A percentile compares a stretch with the other conserved stretches of the same genome.
phyloP scores from a whole-genome alignment of 2,113 vertebrate genomes.

The Nerophis ophidion region DNA sequence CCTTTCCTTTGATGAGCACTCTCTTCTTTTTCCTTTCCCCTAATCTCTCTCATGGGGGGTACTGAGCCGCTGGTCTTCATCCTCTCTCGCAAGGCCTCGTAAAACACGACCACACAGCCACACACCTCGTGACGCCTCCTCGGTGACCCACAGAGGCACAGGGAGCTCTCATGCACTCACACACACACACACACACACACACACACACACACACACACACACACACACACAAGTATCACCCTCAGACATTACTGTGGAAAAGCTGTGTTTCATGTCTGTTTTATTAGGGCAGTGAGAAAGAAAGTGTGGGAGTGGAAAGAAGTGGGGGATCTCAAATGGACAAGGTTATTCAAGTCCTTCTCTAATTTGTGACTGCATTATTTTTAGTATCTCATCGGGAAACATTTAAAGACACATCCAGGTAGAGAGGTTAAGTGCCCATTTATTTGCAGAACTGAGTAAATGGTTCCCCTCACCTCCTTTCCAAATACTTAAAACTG shows the following conservation, averaged over 20 bases:
- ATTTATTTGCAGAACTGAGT: conserved; percentile 67
- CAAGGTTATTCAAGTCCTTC: conserved; percentile 56
- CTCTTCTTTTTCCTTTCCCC: conserved; percentile 39
- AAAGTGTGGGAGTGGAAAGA: conserved; percentile 16
- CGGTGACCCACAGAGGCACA: conserved; percentile 28
- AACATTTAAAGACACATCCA: conserved; percentile 47
- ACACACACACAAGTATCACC: background rate
- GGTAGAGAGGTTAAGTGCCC: conserved; percentile 69
- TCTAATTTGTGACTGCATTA: conserved; percentile 61
- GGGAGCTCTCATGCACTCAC: background rate
- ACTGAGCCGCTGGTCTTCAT: conserved; percentile 41
- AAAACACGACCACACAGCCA: conserved; percentile 59
- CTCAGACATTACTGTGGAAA: background rate
- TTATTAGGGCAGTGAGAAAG: conserved; percentile 21
- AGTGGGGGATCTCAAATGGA: conserved; percentile 42
- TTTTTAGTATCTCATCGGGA: conserved; percentile 45
- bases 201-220: background rate
- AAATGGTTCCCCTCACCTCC: conserved; percentile 63
- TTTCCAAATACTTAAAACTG: conserved; percentile 58
- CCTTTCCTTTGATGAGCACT: conserved; percentile 65
- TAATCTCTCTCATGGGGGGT: conserved; percentile 57
- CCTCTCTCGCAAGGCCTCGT: conserved; percentile 31
- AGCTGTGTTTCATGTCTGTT: conserved; percentile 19
- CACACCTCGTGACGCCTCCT: conserved; percentile 36
- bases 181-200: background rate